Percentiles rank a stretch among this genome's conserved stretches.
These are phyloP conservation scores for Apodemus sylvaticus DNA, from an alignment of 2,113 vertebrate species.

Conservation along the genomic window DNA sequence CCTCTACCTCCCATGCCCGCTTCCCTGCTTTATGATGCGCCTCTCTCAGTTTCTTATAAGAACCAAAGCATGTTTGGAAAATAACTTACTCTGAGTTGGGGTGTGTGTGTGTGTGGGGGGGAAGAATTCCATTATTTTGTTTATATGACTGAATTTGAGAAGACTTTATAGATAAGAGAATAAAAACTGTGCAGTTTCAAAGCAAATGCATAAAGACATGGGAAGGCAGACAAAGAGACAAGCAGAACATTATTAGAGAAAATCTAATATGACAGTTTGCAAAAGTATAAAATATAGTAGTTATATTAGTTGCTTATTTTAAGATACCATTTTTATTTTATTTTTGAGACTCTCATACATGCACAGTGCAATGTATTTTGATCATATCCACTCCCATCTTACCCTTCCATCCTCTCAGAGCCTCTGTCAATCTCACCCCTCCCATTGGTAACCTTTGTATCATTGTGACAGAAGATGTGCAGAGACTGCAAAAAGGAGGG, in stretches of 20 bases:
- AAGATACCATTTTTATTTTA: not conserved
- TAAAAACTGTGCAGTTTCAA: slow-evolving; percentile 28
- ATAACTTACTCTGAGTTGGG: not conserved
- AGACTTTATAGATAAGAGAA: not conserved
- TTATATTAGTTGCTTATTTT: not conserved
- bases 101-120: too few relatives aligned
- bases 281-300: not conserved
- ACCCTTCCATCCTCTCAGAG: not conserved
- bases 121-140: not conserved
- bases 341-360: not conserved
- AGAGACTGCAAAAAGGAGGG: not conserved
- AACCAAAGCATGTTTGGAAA: not conserved
- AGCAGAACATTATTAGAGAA: not conserved
- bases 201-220: not conserved
- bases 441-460: not conserved
- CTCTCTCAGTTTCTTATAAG: not conserved
- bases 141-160: not conserved
- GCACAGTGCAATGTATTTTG: not conserved
- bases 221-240: not conserved
- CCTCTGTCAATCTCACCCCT: not conserved
- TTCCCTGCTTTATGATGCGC: not conserved
- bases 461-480: not conserved
- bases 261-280: not conserved
- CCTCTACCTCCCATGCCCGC: not conserved
- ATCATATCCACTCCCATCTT: too few relatives aligned